Percentiles rank a stretch among this genome's conserved stretches.
phyloP scores from a whole-genome alignment of 2,113 vertebrate species.

The Catagonus wagneri region DNA sequence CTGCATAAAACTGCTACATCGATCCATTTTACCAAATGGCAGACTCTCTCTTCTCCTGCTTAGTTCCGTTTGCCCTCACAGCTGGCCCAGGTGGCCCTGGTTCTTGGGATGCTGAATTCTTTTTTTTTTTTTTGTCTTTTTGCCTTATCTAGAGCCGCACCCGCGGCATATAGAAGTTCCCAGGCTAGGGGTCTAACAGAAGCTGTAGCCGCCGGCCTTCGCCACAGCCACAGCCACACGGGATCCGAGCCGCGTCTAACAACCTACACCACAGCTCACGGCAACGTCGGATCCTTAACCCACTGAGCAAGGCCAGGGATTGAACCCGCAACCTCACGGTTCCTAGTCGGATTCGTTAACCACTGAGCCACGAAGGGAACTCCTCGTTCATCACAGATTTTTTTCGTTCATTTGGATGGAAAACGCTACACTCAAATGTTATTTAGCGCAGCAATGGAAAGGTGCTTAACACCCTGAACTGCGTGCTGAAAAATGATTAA shows the following conservation, averaged over 20 bases:
- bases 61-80: not conserved
- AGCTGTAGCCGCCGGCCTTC: no score
- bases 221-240: no score
- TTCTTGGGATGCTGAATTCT: not conserved
- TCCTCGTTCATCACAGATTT: not conserved
- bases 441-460: not conserved
- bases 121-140: not conserved
- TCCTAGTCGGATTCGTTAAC: no score
- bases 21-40: not conserved
- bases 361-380: no score
- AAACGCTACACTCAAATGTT: not conserved
- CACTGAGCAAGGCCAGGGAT: no score
- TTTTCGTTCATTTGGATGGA: not conserved
- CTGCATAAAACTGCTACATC: not conserved
- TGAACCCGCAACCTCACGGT: no score
- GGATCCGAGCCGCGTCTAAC: no score
- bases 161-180: no score
- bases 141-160: no score
- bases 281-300: no score
- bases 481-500: not conserved
- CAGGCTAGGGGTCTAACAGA: no score
- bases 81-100: not conserved
- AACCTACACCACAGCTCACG: no score
- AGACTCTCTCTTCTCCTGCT: not conserved
- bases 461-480: not conserved